Evolutionary conservation across 2,113 vertebrate genomes (phyloP).

Genomic region (Eonycteris spelaea): DNA sequence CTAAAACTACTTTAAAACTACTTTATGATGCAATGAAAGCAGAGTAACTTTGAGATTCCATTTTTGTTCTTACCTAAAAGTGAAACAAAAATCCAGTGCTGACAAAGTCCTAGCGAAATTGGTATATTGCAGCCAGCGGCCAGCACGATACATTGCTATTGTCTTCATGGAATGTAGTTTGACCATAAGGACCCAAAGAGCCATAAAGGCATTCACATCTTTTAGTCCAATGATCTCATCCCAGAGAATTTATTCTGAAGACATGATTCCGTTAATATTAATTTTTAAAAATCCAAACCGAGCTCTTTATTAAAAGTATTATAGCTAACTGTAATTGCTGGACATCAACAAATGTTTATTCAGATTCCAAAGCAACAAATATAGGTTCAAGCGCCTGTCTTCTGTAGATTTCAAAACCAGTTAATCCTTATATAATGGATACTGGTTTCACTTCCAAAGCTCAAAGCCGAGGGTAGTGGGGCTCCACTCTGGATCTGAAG

Average conservation of each 20-base stretch:
- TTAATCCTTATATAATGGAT: neutral
- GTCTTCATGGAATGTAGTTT: neutral
- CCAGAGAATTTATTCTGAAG: neutral
- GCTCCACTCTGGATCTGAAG: neutral
- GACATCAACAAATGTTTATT: neutral
- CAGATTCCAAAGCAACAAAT: neutral
- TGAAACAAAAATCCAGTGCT: neutral
- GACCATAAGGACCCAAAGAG: neutral
- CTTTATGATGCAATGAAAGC: constrained; percentile 35
- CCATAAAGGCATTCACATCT: neutral
- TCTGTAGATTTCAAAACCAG: neutral
- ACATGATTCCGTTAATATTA: neutral
- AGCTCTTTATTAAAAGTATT: neutral
- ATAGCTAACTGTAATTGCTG: neutral
- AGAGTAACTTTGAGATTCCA: constrained; percentile 28
- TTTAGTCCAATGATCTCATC: neutral
- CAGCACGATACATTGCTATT: fast-evolving
- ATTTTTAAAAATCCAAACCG: constrained; percentile 13
- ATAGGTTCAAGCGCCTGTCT: neutral
- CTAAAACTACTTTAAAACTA: constrained; percentile 43
- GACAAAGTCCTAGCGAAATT: neutral
- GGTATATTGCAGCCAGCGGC: fast-evolving
- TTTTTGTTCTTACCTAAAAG: constrained; percentile 17
- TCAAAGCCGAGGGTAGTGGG: neutral
- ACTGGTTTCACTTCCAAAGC: neutral